Evolutionary conservation across 1,140 invertebrate species (phyloP).

Genomic region (Subanguina moxae): DNA sequence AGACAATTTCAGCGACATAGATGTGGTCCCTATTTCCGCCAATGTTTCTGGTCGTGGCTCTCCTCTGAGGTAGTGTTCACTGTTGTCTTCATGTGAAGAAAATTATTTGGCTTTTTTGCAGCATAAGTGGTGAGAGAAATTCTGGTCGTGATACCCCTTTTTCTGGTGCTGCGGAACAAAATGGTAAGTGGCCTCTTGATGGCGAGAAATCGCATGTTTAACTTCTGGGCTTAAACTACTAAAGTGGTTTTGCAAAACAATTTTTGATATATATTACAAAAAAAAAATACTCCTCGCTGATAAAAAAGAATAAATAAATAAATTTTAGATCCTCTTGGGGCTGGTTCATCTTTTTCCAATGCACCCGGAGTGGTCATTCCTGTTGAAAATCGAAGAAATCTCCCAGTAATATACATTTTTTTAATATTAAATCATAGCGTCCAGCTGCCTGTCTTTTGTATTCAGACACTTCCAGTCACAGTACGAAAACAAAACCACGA

Average conservation of each 20-base stretch:
- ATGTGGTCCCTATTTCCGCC: constrained; percentile 78
- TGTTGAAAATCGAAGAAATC: constrained; percentile 1
- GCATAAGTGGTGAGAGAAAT: constrained; percentile 62
- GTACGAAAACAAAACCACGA: constrained; percentile 67
- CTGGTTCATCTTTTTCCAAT: constrained; percentile 4
- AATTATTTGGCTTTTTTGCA: constrained; percentile 63
- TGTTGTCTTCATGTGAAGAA: no score
- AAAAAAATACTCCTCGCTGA: no score
- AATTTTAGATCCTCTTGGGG: no score
- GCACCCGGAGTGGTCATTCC: constrained; percentile 8
- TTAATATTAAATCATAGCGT: no score
- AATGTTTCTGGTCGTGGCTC: constrained; percentile 81
- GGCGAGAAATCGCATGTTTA: no score
- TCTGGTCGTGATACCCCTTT: constrained; percentile 88
- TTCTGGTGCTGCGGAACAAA: constrained; percentile 62
- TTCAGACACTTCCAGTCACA: constrained; percentile 63
- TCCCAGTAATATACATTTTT: neutral
- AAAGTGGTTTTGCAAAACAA: no score
- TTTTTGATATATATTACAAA: no score
- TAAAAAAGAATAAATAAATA: no score
- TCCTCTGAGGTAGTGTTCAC: constrained; percentile 61
- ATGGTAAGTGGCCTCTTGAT: constrained; percentile 8
- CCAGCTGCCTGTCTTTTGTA: no score
- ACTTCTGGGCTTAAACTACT: no score
- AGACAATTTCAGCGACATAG: constrained; percentile 75